Evolutionary conservation across 2,888 invertebrate genomes (phyloP).

Genomic region (Chalcis sispes): DNA sequence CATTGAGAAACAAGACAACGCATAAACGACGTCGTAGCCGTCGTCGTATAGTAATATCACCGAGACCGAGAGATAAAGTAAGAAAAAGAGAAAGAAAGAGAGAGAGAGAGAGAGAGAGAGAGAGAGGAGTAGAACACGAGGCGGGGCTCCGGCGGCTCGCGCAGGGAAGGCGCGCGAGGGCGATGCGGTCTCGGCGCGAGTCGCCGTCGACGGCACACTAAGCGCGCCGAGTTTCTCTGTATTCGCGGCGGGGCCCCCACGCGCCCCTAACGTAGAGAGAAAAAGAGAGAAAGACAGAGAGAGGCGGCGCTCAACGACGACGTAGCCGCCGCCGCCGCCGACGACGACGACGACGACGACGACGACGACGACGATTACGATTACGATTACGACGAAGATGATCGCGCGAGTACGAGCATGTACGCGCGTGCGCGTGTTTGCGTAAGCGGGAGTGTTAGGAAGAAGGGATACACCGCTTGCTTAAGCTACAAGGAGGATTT

Average conservation of each 20-base stretch:
- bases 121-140: background rate
- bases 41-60: no score
- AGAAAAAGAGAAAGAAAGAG: no score
- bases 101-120: no score
- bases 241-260: constrained; percentile 43
- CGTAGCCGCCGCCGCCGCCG: constrained; percentile 47
- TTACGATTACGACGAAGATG: background rate
- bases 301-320: constrained; percentile 22
- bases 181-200: constrained; percentile 22
- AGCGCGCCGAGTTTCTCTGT: constrained; percentile 23
- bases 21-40: no score
- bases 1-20: no score
- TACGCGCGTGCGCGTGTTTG: no score
- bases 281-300: background rate
- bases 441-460: no score
- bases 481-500: no score
- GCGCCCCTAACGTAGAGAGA: no score
- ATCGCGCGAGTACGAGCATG: no score
- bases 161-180: background rate
- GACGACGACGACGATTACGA: background rate
- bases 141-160: no score
- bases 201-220: constrained; percentile 49
- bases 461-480: no score
- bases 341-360: constrained; percentile 19
- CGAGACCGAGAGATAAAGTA: constrained; percentile 6